phyloP scores from a whole-genome alignment of 37 sponge, comb jelly and placozoan genomes.

The Aplysina aerophoba region DNA sequence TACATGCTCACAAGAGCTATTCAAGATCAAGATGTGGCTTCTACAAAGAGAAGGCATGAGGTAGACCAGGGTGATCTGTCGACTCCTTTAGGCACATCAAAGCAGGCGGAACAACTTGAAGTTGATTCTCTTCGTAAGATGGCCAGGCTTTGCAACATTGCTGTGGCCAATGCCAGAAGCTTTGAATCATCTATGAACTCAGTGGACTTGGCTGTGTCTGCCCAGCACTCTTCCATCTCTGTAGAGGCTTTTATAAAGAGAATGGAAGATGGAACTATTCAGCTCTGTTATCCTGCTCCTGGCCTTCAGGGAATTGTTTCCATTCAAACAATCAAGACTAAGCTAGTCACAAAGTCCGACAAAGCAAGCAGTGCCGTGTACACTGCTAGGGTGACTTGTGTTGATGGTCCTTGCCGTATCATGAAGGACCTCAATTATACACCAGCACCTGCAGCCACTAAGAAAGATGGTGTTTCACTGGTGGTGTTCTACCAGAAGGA shows the following conservation, averaged over 20 bases:
- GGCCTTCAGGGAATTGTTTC: not conserved
- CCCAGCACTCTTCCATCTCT: slow-evolving; percentile 15
- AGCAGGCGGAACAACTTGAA: too few species aligned
- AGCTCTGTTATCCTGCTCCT: not conserved
- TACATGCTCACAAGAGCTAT: not conserved
- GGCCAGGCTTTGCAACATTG: not conserved
- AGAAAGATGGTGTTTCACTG: too few species aligned
- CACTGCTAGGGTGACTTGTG: too few species aligned
- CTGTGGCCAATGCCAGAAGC: not conserved
- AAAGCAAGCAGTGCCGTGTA: too few species aligned
- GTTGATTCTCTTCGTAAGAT: not conserved
- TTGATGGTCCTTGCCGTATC: too few species aligned
- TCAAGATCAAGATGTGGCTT: not conserved
- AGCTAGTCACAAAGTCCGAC: too few species aligned
- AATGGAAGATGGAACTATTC: not conserved
- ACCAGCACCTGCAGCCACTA: too few species aligned
- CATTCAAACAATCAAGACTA: too few species aligned
- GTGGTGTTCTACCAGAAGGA: too few species aligned
- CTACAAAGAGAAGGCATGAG: not conserved
- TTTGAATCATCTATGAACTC: not conserved
- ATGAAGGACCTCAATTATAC: too few species aligned
- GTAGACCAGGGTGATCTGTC: not conserved
- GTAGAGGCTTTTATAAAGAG: not conserved
- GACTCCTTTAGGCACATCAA: too few species aligned
- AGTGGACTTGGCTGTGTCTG: not conserved